A percentile compares a stretch with the other conserved stretches of the same genome.
These are phyloP conservation scores for Macrophya alboannulata DNA, from an alignment of 2,888 invertebrate genomes.

Conservation along the genomic window DNA sequence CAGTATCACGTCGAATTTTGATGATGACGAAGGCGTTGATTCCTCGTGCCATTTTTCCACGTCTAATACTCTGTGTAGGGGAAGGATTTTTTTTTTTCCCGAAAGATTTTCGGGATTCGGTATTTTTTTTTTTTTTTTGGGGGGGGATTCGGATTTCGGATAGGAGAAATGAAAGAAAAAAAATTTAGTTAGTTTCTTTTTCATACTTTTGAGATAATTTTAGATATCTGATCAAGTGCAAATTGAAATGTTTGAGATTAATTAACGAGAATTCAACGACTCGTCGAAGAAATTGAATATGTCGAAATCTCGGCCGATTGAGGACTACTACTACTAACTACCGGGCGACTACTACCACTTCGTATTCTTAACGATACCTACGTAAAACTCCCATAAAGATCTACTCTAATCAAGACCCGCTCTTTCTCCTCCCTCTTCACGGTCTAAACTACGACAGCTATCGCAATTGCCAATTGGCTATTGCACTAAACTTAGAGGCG, in stretches of 20 bases:
- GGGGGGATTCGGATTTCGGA: neutral
- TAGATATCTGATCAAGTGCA: too few relatives aligned
- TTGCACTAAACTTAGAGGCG: constrained; percentile 28
- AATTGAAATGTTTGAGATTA: too few relatives aligned
- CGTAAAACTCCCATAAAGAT: constrained; percentile 71
- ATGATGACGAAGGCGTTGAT: constrained; percentile 76
- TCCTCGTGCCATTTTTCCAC: constrained; percentile 85
- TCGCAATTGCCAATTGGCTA: constrained; percentile 48
- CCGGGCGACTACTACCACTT: neutral
- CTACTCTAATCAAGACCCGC: constrained; percentile 69
- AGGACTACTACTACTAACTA: neutral
- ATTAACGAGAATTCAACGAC: neutral
- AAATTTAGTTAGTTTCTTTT: neutral
- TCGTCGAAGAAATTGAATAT: neutral
- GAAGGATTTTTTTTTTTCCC: neutral
- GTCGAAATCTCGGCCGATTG: neutral
- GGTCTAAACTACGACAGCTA: constrained; percentile 9
- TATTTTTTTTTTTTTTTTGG: neutral
- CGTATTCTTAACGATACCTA: constrained; percentile 39
- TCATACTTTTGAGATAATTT: too few relatives aligned
- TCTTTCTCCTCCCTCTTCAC: neutral
- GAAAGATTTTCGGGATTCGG: too few relatives aligned
- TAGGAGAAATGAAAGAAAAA: neutral
- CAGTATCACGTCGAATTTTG: constrained; percentile 88
- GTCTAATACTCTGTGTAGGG: constrained; percentile 86